phyloP scores from a whole-genome alignment of 2,888 invertebrate genomes.

The Baccha elongata region DNA sequence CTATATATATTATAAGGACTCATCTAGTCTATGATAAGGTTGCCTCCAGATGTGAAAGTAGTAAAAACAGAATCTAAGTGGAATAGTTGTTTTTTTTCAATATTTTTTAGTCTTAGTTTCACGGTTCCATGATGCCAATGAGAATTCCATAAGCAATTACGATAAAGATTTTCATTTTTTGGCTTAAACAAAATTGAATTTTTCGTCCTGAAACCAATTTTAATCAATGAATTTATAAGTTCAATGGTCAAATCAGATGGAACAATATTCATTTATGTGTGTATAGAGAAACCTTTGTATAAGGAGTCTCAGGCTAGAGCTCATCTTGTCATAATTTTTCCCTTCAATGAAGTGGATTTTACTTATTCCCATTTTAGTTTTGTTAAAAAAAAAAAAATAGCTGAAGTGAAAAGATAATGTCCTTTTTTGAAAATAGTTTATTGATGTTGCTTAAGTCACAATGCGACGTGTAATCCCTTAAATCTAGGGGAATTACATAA shows the following conservation, averaged over 20 bases:
- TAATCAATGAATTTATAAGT: conserved; percentile 68
- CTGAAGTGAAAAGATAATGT: conserved; percentile 60
- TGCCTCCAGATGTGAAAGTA: conserved; percentile 13
- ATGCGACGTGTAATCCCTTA: conserved; percentile 38
- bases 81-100: conserved; percentile 12
- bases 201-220: conserved; percentile 43
- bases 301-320: conserved; percentile 4
- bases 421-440: conserved; percentile 26
- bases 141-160: conserved; percentile 69
- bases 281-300: background rate
- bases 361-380: background rate
- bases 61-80: conserved; percentile 24
- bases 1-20: no score
- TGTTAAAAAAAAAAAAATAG: conserved; percentile 8
- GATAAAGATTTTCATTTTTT: conserved; percentile 64
- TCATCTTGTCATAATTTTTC: conserved; percentile 50
- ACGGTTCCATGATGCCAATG: conserved; percentile 14
- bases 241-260: conserved; percentile 45
- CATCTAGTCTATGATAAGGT: conserved; percentile 15
- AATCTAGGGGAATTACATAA: conserved; percentile 7
- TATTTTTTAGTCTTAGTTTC: conserved; percentile 19
- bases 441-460: conserved; percentile 43
- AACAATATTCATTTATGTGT: background rate
- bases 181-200: conserved; percentile 59
- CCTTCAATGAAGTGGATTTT: conserved; percentile 52